A percentile compares a stretch with the other conserved stretches of the same genome.
Conservation (phyloP, 2,113 vertebrate species). For the Globicephala melas region DNA sequence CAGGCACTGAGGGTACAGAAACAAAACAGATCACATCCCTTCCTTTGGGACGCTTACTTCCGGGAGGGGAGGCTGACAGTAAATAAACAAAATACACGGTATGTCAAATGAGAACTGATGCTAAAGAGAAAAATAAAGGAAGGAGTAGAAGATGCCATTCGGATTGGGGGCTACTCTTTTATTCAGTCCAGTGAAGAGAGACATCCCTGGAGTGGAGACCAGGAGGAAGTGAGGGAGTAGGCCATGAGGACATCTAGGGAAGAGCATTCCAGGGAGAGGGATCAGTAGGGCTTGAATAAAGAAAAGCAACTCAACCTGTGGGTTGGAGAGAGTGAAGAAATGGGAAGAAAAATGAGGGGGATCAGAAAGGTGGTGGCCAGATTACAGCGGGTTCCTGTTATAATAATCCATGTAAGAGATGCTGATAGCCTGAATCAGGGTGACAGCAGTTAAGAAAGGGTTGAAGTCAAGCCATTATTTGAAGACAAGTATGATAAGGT, state of each 20-base stretch:
- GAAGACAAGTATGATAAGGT: neutral
- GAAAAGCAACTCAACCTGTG: neutral
- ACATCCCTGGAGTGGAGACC: neutral
- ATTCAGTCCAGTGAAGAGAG: neutral
- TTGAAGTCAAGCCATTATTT: neutral
- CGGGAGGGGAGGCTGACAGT: neutral
- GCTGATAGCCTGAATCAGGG: neutral
- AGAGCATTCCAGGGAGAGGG: neutral
- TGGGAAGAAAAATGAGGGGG: neutral
- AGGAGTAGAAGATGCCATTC: neutral
- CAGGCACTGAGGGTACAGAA: neutral
- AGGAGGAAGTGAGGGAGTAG: neutral
- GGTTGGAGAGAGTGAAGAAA: neutral
- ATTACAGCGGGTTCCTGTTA: neutral
- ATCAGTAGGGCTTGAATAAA: neutral
- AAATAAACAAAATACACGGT: neutral
- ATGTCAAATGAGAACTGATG: neutral
- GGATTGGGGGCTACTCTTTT: neutral
- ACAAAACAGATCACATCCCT: neutral
- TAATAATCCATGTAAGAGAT: neutral
- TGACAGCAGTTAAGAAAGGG: neutral
- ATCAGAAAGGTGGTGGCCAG: neutral
- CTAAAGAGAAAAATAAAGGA: neutral
- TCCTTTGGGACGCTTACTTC: neutral
- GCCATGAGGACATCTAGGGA: neutral